Base-by-base conservation (phyloP, 2,113 vertebrate genomes). In the Odontesthes bonariensis region DNA sequence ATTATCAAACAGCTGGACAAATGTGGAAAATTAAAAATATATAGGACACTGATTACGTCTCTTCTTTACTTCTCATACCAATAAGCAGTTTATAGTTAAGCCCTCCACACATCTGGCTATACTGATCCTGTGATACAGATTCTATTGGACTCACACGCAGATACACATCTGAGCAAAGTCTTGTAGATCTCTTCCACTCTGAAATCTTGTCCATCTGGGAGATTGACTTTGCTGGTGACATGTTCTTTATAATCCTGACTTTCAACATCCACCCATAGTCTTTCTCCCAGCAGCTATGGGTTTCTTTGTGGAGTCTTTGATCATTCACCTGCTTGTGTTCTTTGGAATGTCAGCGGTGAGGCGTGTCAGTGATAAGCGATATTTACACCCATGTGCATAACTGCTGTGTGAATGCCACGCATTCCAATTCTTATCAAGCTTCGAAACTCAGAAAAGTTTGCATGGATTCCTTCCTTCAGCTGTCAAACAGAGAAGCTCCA, bases 61-160 rank as follows among this genome's bases (percentile, higher is more conserved):
- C 44, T 58, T 57, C 17, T 60, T 52, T 51, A 58, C 31, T 23
- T 76, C 51, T 23, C 23, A 62, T 73, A 61, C 58, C 65, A 63
- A 86, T 69, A 42, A 66, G n/a, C 53, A 62, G 52, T 22, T 57
- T 17, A 11, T 17, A 53, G 59, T 60, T 79, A 74, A 88, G 77
- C 79, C 53, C 63, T 58, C 40, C 74, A 71, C 86, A 88, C 82
- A 88, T 86, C 81, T 87, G 81, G 82, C 46, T 56, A 58, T 19
- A 51, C 52, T 86, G 80, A 87, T 64, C 86, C 61, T 77, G 70
- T 85, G 67, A 80, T 73, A 77, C 63, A 85, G 60, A 73, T 79
- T 80, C 64, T 62, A 65, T 56, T 64, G 60, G 35, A 47, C 33
- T 61, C 70, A 38, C 19, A 33, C 42, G 57, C 54, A 64, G 70